Evolutionary conservation across 2,888 invertebrate genomes (phyloP), one percentile per base, ranked within the genome.

Genomic region (Mesorhabditis spiculigera): DNA sequence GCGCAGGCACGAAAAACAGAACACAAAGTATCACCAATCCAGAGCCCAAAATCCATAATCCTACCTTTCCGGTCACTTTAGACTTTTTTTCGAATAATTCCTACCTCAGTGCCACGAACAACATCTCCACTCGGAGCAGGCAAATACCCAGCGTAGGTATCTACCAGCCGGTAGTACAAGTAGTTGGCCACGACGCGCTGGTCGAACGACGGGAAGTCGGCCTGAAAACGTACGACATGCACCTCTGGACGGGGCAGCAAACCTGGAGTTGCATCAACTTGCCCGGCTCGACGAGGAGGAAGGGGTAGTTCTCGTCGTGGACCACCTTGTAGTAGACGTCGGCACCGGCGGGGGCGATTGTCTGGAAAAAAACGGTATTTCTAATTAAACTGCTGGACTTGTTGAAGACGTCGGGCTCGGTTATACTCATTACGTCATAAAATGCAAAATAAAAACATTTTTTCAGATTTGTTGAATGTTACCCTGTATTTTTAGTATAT

Each of bases 131-230:
- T 28, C 28, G 28, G 28, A 28, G 64, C 66, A 6, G 81, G 78
- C 65, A 81, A 67, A 62, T 72, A 79, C 58, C 71, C 70, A 13
- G 71, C 67, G 66, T 77, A 69, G 0, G 74, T 68, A 64, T 74
- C 67, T 50, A 81, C 74, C 10, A 77, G 65, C 16, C 77, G 73
- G 66, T 76, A 81, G 69, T 74, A 78, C 58, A 79, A 65, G 61
- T 81, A 81, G 69, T 81, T 78, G 70, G 76, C 64, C 8, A 80
- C 43, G 42, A 71, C 45, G 43, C 74, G 50, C 5, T 72, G 62
- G 41, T 45, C 62, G 5, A n/a, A 16, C 50, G 68, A 43, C 16
- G 72, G 67, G 58, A 68, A 44, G 45, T 73, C 64, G n/a, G 64
- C 8, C 41, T 63, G 28, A 63, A 63, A 50, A 50, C 10, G 58